Percentiles rank a stretch among this genome's conserved stretches.
Evolutionary conservation across 2,888 invertebrate species (phyloP).

Genomic region (Nemoura dubitans): DNA sequence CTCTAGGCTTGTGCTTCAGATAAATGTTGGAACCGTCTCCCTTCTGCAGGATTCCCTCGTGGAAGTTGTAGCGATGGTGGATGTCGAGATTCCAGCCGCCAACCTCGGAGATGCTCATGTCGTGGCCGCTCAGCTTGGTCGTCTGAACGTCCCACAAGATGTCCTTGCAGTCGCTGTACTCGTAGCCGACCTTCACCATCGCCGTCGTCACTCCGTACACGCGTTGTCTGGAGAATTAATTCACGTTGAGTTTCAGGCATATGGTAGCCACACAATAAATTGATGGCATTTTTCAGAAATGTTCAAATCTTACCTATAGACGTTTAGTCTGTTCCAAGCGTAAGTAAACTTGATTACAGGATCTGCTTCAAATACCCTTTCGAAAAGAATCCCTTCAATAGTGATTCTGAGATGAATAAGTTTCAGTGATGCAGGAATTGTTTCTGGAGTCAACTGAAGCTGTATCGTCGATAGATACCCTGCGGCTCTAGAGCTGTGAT

Average conservation of each 20-base stretch:
- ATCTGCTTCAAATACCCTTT: constrained; percentile 94
- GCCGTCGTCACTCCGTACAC: constrained; percentile 97
- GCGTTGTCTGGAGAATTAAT: constrained; percentile 70
- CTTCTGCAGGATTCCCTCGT: constrained; percentile 96
- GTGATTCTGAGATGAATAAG: constrained; percentile 93
- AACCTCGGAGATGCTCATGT: constrained; percentile 96
- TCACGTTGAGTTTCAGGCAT: not conserved
- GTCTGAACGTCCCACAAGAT: constrained; percentile 97
- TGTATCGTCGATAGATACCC: constrained; percentile 94
- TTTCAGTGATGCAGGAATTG: constrained; percentile 80
- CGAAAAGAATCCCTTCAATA: constrained; percentile 93
- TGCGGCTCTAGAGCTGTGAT: constrained; percentile 93
- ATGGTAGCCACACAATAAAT: not conserved
- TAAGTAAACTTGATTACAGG: constrained; percentile 97
- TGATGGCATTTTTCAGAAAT: not conserved
- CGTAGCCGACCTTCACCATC: constrained; percentile 94
- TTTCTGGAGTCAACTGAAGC: constrained; percentile 87
- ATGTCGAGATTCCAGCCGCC: constrained; percentile 98
- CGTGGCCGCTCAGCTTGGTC: constrained; percentile 93
- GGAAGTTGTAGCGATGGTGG: constrained; percentile 97
- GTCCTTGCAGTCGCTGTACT: constrained; percentile 90
- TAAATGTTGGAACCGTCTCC: constrained; percentile 97
- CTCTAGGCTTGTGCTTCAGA: constrained; percentile 87
- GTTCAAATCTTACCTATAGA: constrained; percentile 69
- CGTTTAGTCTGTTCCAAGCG: constrained; percentile 96